Conservation (phyloP, 2,888 invertebrate genomes). For the Apocheima hispidaria region DNA sequence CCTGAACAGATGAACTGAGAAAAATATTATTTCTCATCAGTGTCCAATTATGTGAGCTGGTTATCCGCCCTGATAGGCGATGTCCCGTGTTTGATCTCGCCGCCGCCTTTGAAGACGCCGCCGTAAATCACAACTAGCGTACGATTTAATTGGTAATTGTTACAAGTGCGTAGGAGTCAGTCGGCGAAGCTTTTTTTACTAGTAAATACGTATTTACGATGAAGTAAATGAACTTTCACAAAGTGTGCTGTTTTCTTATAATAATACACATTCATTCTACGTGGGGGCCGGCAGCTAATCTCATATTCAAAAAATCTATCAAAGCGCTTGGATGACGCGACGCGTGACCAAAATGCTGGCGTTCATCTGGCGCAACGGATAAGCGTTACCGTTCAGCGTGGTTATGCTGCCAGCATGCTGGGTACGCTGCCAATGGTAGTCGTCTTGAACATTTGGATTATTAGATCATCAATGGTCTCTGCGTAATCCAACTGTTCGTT, state of each 20-base stretch:
- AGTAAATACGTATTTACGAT: not conserved
- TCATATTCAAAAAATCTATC: too few relatives aligned
- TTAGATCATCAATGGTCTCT: too few relatives aligned
- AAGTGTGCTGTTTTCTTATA: not conserved
- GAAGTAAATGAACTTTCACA: constrained; percentile 21
- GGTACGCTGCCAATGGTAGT: too few relatives aligned
- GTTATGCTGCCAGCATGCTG: too few relatives aligned
- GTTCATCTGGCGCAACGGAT: too few relatives aligned
- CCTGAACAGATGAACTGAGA: not conserved
- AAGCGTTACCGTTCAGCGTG: too few relatives aligned
- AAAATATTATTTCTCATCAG: not conserved
- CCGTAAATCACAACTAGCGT: constrained; percentile 24
- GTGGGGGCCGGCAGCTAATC: too few relatives aligned
- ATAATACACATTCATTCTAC: not conserved
- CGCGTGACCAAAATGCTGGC: too few relatives aligned
- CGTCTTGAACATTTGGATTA: too few relatives aligned
- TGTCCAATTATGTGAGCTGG: constrained; percentile 17
- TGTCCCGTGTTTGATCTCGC: constrained; percentile 22
- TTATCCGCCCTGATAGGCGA: constrained; percentile 16
- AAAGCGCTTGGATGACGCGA: too few relatives aligned
- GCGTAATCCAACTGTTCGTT: too few relatives aligned
- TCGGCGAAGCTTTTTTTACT: not conserved
- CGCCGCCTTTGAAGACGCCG: constrained; percentile 21
- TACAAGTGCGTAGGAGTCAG: constrained; percentile 15
- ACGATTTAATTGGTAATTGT: constrained; percentile 28